Conservation (phyloP, 2,888 invertebrate species). For the Eupeodes luniger region DNA sequence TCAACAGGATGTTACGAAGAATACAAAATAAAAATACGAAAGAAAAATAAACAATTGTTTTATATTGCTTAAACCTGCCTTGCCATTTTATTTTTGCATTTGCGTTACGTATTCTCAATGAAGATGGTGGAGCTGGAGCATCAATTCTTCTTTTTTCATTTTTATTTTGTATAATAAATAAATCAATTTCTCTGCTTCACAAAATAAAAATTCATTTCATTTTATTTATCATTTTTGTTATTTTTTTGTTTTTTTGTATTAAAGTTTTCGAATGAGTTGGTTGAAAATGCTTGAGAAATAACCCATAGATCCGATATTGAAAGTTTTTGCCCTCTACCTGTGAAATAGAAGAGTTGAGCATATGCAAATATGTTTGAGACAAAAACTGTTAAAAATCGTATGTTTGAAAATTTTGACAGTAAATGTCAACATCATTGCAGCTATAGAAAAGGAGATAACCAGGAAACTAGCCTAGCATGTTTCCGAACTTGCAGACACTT, state of each 20-base stretch:
- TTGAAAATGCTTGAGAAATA: neutral
- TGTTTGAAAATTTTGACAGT: no score
- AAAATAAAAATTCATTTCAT: neutral
- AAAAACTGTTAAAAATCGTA: no score
- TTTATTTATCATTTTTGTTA: neutral
- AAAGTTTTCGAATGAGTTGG: neutral
- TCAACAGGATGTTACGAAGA: constrained; percentile 6
- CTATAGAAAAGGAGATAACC: no score
- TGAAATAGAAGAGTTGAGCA: no score
- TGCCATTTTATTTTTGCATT: constrained; percentile 11
- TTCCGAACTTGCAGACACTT: no score
- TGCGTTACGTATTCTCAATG: constrained; percentile 7
- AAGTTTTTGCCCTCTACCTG: no score
- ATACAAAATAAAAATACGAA: neutral
- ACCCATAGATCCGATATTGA: no score
- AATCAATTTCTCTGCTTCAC: constrained; percentile 1
- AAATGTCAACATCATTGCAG: no score
- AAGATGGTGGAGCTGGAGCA: constrained; percentile 4
- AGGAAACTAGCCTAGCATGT: no score
- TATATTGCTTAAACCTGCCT: neutral
- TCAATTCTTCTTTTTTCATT: neutral
- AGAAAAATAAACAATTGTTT: neutral
- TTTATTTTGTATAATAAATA: neutral
- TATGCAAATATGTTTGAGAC: no score
- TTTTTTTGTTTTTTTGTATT: neutral